phyloP scores from a whole-genome alignment of 2,113 vertebrate species.

The Odocoileus virginianus region DNA sequence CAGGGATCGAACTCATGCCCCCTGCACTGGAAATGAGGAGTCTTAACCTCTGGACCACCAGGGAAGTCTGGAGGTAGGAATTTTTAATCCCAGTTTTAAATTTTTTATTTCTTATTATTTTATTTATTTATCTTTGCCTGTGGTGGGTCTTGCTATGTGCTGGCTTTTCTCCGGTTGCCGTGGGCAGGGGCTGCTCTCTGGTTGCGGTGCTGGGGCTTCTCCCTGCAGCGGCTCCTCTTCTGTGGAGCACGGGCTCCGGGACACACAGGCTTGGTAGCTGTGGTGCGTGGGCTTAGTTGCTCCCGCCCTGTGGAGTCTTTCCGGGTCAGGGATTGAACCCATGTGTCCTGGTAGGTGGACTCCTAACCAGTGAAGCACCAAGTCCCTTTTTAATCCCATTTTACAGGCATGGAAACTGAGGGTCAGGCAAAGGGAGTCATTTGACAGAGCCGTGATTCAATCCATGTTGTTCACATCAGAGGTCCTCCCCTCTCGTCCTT shows the following conservation, averaged over 20 bases:
- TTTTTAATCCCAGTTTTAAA: neutral
- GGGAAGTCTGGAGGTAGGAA: neutral
- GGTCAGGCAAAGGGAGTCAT: neutral
- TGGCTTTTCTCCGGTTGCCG: neutral
- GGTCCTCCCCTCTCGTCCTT: neutral
- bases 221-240: rapidly evolving
- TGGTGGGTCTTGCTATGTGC: neutral
- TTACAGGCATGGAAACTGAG: neutral
- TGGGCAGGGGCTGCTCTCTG: neutral
- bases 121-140: neutral
- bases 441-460: neutral
- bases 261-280: neutral
- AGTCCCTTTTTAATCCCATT: neutral
- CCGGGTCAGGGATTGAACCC: neutral
- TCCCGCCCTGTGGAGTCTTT: neutral
- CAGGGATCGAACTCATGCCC: neutral
- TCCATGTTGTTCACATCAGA: neutral
- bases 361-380: neutral
- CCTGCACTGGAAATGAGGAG: neutral
- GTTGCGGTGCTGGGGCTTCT: rapidly evolving
- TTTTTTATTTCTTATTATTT: neutral
- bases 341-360: neutral
- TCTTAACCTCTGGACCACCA: neutral
- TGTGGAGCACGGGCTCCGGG: rapidly evolving
- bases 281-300: neutral